Evolutionary conservation across 2,888 invertebrate species (phyloP), one percentile per base, ranked within the genome.

Genomic region (Torymus tubicola): DNA sequence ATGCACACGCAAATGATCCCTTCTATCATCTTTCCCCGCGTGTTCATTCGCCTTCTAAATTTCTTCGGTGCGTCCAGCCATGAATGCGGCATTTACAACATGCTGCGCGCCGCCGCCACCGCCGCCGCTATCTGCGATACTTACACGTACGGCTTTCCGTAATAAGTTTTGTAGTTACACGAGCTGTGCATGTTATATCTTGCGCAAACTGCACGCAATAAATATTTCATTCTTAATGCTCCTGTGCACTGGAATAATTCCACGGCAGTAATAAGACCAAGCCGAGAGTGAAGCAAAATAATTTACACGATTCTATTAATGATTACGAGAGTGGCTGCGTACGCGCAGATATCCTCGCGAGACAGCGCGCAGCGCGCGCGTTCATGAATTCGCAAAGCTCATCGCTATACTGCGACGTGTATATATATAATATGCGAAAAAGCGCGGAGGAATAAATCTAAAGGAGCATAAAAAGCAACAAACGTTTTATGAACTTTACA

Each of bases 21-120:
- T 42, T 42, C 8, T 8, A 42, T 42, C 42, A 42, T 42, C 42
- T 42, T 42, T 8, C 42, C 42, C 42, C 21, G 21, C 2, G 42
- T n/a, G n/a, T n/a, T n/a, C n/a, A n/a, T 42, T 8, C 42, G 10
- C 42, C 42, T 31, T 58, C 24, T 70, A 55, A 60, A 58, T 70
- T 70, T 57, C 69, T 70, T 58, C 12, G 10, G 31, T 42, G 58
- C 57, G 42, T 58, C 31, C 70, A 58, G 24, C 16, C 58, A 58
- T 18, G 42, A 70, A 60, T 16, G 42, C 58, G 70, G 58, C 42
- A 58, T 60, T 70, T 70, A 58, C 16, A 70, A 42, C 42, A 42
- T 42, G 31, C 11, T 31, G 64, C 16, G 18, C n/a, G 42, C 8
- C 10, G n/a, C 14, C 11, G 31, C 63, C 14, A 31, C n/a, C n/a